These are phyloP conservation scores for Carabus problematicus DNA, from an alignment of 2,888 invertebrate genomes.

Conservation along the genomic window DNA sequence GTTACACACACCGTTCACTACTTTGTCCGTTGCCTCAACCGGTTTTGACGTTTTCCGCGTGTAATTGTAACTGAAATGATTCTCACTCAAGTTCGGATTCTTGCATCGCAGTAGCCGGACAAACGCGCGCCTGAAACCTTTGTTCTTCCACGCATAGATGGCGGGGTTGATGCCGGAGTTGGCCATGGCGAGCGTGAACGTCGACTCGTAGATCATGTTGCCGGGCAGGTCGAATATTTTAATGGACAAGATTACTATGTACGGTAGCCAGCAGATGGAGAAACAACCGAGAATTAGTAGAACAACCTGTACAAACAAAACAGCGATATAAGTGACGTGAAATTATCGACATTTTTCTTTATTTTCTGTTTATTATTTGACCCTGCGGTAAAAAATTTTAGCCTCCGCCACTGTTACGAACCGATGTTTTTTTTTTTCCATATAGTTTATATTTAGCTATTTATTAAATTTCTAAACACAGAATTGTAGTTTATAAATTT, in stretches of 20 bases:
- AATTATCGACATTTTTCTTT: too few relatives aligned
- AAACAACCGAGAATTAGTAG: slow-evolving; percentile 80
- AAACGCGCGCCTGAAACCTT: slow-evolving; percentile 77
- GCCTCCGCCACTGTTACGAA: too few relatives aligned
- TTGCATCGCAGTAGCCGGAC: slow-evolving; percentile 71
- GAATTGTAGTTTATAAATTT: too few relatives aligned
- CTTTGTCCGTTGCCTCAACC: slow-evolving; percentile 10
- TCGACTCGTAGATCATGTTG: slow-evolving; percentile 54
- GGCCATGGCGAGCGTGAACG: slow-evolving; percentile 72
- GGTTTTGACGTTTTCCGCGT: slow-evolving; percentile 30
- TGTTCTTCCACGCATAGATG: slow-evolving; percentile 87
- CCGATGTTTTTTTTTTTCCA: too few relatives aligned
- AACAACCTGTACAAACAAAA: slow-evolving; percentile 70
- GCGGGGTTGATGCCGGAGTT: slow-evolving; percentile 84
- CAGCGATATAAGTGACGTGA: too few relatives aligned
- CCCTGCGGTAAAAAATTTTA: too few relatives aligned
- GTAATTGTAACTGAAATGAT: slow-evolving; percentile 32
- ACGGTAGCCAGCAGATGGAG: slow-evolving; percentile 83
- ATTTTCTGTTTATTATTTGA: too few relatives aligned
- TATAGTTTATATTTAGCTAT: too few relatives aligned
- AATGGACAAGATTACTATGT: slow-evolving; percentile 63
- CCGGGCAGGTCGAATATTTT: slow-evolving; percentile 48
- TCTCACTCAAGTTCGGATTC: slow-evolving; percentile 62
- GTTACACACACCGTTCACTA: slow-evolving; percentile 31
- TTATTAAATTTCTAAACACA: too few relatives aligned